Evolutionary conservation across 2,113 vertebrate species (phyloP), one percentile per base, ranked within the genome.

Genomic region (Colistium nudipinnis): DNA sequence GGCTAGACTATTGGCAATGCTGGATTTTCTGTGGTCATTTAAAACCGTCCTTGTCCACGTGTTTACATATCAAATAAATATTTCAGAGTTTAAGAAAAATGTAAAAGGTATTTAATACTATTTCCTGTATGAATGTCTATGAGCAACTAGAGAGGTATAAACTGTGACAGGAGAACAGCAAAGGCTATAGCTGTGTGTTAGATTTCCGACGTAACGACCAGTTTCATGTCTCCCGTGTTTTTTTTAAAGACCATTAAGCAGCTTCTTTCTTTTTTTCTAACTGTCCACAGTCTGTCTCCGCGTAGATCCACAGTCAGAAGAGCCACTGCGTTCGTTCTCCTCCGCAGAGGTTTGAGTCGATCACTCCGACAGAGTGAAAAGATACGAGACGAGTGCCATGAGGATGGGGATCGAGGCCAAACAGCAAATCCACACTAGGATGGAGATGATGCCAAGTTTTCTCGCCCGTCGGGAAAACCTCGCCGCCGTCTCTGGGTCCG

Each of bases 351-450:
- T 44, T 35, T 4, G 1, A 12, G 62, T 1, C 2, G 7, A 12
- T 91, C 76, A 94, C 66, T 97, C 87, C 25, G 48, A 67, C 20
- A 93, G 80, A 0, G 94, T 92, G 43, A 94, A 0, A 5, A 94
- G 38, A 53, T 92, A 96, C 0, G 95, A 95, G 11, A 92, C 4
- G 35, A 96, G 76, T 5, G 44, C 85, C 47, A 94, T 17, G 1
- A 94, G 76, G 1, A 85, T 0, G 4, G 89, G 91, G 10, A 55
- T 25, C n/a, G 76, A 44, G 3, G 75, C 1, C 33, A 96, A 47
- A 1, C 92, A 6, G 8, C 6, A 14, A 25, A 93, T 0, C 87
- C 90, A 93, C 4, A 65, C 39, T 0, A 67, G 51, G 6, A 96
- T 92, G 77, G 95, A 92, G 45, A 85, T 62, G 41, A 91, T 47